Evolutionary conservation across 2,113 vertebrate species (phyloP), one percentile per base, ranked within the genome.

Genomic region (Pseudopodoces humilis): DNA sequence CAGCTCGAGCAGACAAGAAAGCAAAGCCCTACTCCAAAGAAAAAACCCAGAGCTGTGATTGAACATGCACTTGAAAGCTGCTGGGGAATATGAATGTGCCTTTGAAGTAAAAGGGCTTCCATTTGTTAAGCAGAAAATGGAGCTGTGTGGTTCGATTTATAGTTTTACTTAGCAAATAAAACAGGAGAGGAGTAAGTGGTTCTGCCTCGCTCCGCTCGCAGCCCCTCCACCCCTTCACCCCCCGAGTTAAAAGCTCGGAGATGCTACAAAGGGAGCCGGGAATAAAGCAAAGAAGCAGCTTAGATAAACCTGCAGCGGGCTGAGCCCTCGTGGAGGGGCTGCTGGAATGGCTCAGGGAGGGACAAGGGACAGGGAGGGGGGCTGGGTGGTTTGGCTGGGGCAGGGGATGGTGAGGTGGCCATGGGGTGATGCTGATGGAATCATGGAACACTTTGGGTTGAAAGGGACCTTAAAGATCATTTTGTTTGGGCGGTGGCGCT

Each of bases 11-110:
- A 20, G 62, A 37, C 41, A 39, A 72, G 92, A 89, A 75, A 90
- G 95, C 70, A 17, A 13, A 91, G 82, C 88, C 85, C 78, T 95
- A 56, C 96, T 95, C 95, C 92, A 72, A 86, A 92, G 80, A 82
- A 88, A 84, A 95, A 94, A 62, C 87, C 90, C 90, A 49, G 91
- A 94, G 94, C 83, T 3, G 11, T 74, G 49, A 97, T 97, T 98
- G 97, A 97, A 97, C 97, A 96, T 92, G 75, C 95, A 97, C 97
- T 98, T 97, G 96, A 98, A 98, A 97, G 96, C 97, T 97, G 94
- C 97, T 89, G 96, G 97, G 91, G 97, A 97, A 97, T 96, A 96
- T 92, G 97, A 97, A 98, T 97, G 97, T 52, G 96, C 78, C 97
- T 98, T 98, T 98, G 98, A 98, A 98, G 97, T 96, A 90, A 85